A percentile compares a stretch with the other conserved stretches of the same genome.
phyloP scores from a whole-genome alignment of 2,888 invertebrate genomes.

The Ditylenchus weischeri region DNA sequence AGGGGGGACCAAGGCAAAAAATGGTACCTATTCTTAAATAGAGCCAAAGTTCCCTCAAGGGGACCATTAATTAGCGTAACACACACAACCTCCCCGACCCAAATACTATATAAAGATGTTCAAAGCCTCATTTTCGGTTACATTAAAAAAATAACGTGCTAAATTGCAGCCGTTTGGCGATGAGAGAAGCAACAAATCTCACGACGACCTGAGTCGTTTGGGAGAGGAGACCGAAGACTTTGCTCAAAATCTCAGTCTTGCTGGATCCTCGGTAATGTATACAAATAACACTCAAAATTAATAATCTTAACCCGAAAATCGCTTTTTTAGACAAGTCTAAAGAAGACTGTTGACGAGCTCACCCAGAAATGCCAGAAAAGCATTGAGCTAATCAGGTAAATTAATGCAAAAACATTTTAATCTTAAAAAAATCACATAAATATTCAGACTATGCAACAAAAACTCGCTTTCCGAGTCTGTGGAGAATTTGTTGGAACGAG shows the following conservation, averaged over 20 bases:
- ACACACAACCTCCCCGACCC: too few relatives aligned
- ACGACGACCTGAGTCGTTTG: constrained; percentile 35
- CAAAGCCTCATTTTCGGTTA: too few relatives aligned
- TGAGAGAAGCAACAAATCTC: constrained; percentile 37
- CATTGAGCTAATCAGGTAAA: constrained; percentile 52
- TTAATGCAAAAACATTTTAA: neutral
- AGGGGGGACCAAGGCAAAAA: too few relatives aligned
- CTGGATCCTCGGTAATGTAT: constrained; percentile 25
- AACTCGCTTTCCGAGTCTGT: constrained; percentile 40
- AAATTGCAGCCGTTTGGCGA: constrained; percentile 27
- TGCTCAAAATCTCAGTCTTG: constrained; percentile 14
- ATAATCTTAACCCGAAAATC: constrained; percentile 16
- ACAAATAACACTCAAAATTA: too few relatives aligned
- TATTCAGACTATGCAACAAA: constrained; percentile 35
- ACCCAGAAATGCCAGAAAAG: constrained; percentile 56
- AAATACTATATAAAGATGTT: too few relatives aligned
- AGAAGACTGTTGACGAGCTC: constrained; percentile 50
- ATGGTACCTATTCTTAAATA: too few relatives aligned
- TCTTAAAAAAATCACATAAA: neutral
- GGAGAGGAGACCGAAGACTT: constrained; percentile 32
- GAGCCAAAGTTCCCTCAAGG: too few relatives aligned
- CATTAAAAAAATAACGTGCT: too few relatives aligned
- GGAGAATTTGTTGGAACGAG: constrained; percentile 37
- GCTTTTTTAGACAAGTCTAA: constrained; percentile 32
- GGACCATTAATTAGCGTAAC: too few relatives aligned